Conservation (phyloP, 2,888 invertebrate genomes). For the Trissonchulus sp. region DNA sequence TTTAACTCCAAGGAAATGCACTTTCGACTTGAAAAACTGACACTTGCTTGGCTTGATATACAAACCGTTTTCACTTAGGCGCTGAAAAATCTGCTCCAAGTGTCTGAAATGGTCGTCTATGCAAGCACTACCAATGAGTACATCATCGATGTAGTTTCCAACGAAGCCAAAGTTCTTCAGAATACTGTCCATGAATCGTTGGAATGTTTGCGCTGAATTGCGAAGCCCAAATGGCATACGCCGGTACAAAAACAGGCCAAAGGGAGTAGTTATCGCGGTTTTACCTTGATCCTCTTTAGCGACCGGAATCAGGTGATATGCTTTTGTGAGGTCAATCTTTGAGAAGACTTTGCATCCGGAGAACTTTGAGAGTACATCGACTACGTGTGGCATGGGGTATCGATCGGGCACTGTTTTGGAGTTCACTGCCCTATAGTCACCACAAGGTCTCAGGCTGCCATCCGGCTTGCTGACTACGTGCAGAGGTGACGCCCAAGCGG, state of each 20-base stretch:
- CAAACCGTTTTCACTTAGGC: neutral
- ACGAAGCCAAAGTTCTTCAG: no score
- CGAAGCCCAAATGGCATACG: no score
- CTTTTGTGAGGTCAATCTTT: constrained; percentile 39
- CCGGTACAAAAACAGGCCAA: no score
- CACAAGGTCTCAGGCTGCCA: no score
- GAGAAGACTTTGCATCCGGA: constrained; percentile 39
- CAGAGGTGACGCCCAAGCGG: constrained; percentile 5
- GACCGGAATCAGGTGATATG: constrained; percentile 54
- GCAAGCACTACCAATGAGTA: no score
- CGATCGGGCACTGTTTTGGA: constrained; percentile 46
- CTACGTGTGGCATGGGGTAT: constrained; percentile 53
- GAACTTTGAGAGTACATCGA: constrained; percentile 47
- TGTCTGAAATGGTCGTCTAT: no score
- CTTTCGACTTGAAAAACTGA: neutral
- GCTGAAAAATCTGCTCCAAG: neutral
- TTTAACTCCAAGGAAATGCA: constrained; percentile 1
- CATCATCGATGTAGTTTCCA: no score
- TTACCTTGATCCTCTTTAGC: constrained; percentile 49
- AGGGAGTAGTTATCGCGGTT: no score
- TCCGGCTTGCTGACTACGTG: constrained; percentile 21
- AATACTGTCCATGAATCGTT: no score
- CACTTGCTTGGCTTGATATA: no score
- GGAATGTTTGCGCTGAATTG: no score
- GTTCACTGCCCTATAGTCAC: constrained; percentile 52